Conservation (phyloP, 2,113 vertebrate species). For the Grantiella picta region DNA sequence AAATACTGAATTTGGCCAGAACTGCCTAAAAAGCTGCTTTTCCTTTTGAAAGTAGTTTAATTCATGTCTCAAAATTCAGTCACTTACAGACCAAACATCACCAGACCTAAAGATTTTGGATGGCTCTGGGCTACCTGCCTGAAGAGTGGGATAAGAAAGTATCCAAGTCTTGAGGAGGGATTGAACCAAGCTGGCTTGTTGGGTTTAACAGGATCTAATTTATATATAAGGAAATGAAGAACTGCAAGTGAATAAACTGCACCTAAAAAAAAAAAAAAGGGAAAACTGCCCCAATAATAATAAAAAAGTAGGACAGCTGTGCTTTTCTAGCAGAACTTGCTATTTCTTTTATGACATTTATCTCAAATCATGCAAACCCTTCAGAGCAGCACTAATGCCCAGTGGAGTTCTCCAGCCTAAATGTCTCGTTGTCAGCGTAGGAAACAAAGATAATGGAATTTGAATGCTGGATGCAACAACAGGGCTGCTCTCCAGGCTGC, state of each 20-base stretch:
- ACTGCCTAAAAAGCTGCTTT: background rate
- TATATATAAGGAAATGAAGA: background rate
- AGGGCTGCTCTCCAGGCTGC: background rate
- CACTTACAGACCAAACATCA: background rate
- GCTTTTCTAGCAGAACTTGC: background rate
- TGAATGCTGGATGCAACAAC: constrained; percentile 2
- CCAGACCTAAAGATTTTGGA: background rate
- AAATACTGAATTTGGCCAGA: background rate
- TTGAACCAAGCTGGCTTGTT: background rate
- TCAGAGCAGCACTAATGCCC: constrained; percentile 46
- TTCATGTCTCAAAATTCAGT: background rate
- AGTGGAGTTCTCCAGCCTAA: constrained; percentile 43
- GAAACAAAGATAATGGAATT: constrained; percentile 43
- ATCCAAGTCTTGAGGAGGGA: background rate
- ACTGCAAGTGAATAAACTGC: background rate
- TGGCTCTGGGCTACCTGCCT: background rate
- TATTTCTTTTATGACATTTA: constrained; percentile 37
- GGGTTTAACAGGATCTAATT: background rate
- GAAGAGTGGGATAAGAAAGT: background rate
- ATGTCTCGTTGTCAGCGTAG: background rate
- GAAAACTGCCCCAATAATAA: background rate
- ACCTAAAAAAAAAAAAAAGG: background rate
- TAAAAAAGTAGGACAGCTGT: constrained; percentile 27
- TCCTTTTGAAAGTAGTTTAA: background rate
- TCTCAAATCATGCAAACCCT: constrained; percentile 37